Conservation (phyloP, 2,888 invertebrate genomes). For the Ophion slaviceki region DNA sequence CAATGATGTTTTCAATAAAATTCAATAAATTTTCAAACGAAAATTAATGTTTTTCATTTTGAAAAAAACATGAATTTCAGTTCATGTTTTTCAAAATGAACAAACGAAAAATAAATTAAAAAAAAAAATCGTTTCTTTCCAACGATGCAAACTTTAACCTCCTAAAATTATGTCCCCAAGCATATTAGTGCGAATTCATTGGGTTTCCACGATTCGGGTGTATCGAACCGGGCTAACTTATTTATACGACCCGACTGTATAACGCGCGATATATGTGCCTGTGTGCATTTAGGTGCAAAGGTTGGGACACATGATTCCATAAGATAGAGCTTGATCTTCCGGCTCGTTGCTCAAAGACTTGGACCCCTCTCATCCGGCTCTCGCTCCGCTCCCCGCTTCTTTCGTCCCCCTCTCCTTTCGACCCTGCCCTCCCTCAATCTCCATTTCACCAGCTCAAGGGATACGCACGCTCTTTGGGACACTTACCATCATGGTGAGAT, state of each 20-base stretch:
- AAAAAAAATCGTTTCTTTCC: too few species aligned
- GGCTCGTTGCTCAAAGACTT: slow-evolving; percentile 73
- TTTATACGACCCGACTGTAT: slow-evolving; percentile 1
- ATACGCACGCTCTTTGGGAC: slow-evolving; percentile 16
- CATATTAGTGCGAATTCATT: not conserved
- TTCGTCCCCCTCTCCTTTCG: not conserved
- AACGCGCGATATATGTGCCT: not conserved
- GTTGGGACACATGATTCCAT: slow-evolving; percentile 30
- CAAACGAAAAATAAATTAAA: too few species aligned
- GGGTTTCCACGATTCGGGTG: not conserved
- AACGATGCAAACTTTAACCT: not conserved
- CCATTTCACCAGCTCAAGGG: slow-evolving; percentile 38
- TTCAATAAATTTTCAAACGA: too few species aligned
- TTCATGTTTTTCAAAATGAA: too few species aligned
- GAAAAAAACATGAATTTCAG: too few species aligned
- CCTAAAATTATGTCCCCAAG: not conserved
- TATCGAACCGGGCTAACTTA: not conserved
- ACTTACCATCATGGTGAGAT: slow-evolving; percentile 20
- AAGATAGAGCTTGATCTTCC: slow-evolving; percentile 67
- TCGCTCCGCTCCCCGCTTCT: not conserved
- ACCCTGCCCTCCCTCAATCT: slow-evolving; percentile 29
- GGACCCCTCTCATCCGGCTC: not conserved
- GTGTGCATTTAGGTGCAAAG: not conserved
- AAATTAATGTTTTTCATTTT: too few species aligned
- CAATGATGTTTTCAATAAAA: too few species aligned